Percentiles rank a stretch among this genome's conserved stretches.
Evolutionary conservation across 1,140 invertebrate genomes (phyloP).

Genomic region (Pseudomyrmex pallidus): DNA sequence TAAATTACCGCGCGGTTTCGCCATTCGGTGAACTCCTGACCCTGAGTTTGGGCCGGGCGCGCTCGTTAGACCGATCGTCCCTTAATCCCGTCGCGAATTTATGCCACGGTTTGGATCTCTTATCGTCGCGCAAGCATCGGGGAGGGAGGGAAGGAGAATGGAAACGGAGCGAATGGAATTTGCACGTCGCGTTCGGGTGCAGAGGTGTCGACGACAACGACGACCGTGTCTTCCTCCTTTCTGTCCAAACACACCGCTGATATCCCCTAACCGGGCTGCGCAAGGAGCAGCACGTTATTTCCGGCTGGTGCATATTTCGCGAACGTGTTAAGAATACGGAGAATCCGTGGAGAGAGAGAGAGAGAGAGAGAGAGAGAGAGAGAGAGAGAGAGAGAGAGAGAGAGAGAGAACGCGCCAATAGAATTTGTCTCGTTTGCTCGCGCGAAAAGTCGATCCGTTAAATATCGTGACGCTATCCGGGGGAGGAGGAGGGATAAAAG

Average conservation of each 20-base stretch:
- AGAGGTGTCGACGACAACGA: slow-evolving; percentile 38
- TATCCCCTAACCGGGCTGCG: slow-evolving; percentile 45
- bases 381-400: too few species aligned
- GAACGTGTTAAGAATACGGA: slow-evolving; percentile 52
- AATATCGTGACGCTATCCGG: slow-evolving; percentile 33
- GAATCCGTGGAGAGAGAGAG: background rate
- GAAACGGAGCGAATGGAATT: slow-evolving; percentile 71
- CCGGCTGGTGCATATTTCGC: slow-evolving; percentile 54
- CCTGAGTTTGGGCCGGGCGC: slow-evolving; percentile 68
- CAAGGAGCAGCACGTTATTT: slow-evolving; percentile 41
- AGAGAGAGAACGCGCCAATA: background rate
- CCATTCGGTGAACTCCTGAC: slow-evolving; percentile 76
- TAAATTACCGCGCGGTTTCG: slow-evolving; percentile 78
- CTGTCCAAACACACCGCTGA: slow-evolving; percentile 41
- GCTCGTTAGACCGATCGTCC: slow-evolving; percentile 79
- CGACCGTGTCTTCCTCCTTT: background rate
- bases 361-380: background rate
- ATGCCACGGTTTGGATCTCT: slow-evolving; percentile 76
- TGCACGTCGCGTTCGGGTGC: slow-evolving; percentile 33
- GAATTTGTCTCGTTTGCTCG: slow-evolving; percentile 2
- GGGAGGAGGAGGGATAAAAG: background rate
- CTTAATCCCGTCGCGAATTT: slow-evolving; percentile 79
- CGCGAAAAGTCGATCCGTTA: slow-evolving; percentile 42
- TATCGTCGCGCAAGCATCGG: slow-evolving; percentile 72
- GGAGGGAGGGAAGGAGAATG: slow-evolving; percentile 31